Conservation (phyloP, 1,140 invertebrate genomes). For the Sarcophaga peregrina region DNA sequence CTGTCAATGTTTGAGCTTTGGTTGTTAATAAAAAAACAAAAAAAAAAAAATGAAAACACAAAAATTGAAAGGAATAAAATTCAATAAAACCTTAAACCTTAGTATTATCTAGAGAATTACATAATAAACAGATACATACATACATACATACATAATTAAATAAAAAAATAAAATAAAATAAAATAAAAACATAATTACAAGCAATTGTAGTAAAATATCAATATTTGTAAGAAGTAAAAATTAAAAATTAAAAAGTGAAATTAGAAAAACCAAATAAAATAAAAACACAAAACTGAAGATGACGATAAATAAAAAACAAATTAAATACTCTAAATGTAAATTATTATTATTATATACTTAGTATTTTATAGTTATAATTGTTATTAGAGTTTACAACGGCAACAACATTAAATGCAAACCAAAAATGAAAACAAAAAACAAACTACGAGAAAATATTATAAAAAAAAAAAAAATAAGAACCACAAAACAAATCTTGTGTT, state of each 20-base stretch:
- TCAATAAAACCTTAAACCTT: no score
- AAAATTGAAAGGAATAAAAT: no score
- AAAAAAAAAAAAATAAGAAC: no score
- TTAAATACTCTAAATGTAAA: neutral
- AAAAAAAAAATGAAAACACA: no score
- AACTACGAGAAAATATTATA: no score
- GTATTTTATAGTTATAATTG: neutral
- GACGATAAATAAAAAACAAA: neutral
- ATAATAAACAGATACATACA: no score
- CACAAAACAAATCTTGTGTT: no score
- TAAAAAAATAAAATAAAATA: no score
- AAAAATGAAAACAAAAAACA: no score
- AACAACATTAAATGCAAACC: neutral
- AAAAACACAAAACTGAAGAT: neutral
- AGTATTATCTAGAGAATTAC: no score
- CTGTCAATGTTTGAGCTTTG: conserved; percentile 26
- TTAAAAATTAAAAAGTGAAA: neutral
- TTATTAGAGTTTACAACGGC: conserved; percentile 11
- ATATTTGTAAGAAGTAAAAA: conserved; percentile 18
- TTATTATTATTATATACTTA: conserved; percentile 2
- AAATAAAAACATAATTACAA: neutral
- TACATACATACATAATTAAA: no score
- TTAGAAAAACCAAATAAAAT: neutral
- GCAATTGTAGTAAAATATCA: conserved; percentile 22
- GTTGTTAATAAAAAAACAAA: neutral